Evolutionary conservation across 2,113 vertebrate genomes (phyloP), one percentile per base, ranked within the genome.

Genomic region (Porphyrio hochstetteri): DNA sequence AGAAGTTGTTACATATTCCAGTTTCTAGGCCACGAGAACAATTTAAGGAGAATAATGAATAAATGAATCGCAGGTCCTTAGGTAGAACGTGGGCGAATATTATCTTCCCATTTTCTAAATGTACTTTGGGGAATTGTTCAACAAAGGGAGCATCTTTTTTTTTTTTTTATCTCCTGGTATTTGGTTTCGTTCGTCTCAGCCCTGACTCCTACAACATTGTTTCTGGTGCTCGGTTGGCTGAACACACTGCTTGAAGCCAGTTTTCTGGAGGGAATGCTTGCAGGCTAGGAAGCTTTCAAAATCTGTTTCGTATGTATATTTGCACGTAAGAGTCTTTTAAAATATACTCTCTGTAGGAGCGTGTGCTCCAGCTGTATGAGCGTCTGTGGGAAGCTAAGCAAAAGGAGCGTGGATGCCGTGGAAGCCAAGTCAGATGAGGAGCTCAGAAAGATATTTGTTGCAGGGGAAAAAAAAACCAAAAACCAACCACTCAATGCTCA

Each of bases 261-360:
- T 59, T 97, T 79, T 94, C 88, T 88, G 56, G 80, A 78, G 81
- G 81, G 80, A 86, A 36, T 53, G 38, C 72, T 92, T 82, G 44
- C 83, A 95, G 91, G 76, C 80, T 71, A 74, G 89, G 94, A 93
- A 91, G 74, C 61, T 71, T 89, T 84, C 69, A 89, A 60, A 95
- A 89, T 91, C 52, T 92, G 91, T 93, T 89, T 91, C 2, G 15
- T 82, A 38, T 76, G 91, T 91, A 44, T 78, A 71, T 94, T 95
- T 96, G 81, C 4, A 1, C 27, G 0, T 56, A 67, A 78, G 65
- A 64, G 42, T 79, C 79, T 82, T 90, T 72, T 53, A 18, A 92
- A 87, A 87, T 82, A 57, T 50, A 3, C 72, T 89, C 78, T 91
- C 81, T 25, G 9, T 25, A 57, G 91, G 27, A 89, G 77, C 0